Conservation (phyloP, 92 coral and sea anemone species). For the Bergia sp. region DNA sequence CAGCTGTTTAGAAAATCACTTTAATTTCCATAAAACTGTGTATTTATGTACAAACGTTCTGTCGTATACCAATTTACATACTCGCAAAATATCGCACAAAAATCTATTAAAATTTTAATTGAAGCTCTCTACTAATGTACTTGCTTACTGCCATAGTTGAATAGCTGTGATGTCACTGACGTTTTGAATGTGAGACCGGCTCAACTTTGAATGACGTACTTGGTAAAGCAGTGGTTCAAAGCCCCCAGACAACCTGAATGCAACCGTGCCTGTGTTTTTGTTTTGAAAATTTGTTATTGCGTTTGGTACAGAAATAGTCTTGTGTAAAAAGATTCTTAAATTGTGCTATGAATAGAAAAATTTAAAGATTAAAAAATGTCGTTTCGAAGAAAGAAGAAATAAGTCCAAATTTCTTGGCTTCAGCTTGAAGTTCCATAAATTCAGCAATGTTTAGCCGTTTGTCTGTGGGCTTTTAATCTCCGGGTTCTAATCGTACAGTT, state of each 20-base stretch:
- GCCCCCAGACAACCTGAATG: background rate
- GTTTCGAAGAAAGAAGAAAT: too few species aligned
- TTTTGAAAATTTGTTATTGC: background rate
- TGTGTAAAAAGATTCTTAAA: too few species aligned
- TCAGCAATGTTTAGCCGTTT: too few species aligned
- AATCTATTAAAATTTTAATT: background rate
- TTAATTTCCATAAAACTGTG: background rate
- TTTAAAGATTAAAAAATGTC: too few species aligned
- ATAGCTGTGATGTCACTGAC: background rate
- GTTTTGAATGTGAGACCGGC: conserved; percentile 11
- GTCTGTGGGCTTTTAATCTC: too few species aligned
- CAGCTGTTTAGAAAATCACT: background rate
- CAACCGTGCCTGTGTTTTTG: background rate
- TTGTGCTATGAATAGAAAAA: too few species aligned
- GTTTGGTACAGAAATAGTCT: background rate
- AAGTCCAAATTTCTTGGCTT: background rate
- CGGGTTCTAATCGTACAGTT: too few species aligned
- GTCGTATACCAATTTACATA: background rate
- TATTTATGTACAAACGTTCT: background rate
- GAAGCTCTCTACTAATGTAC: background rate
- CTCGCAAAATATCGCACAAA: background rate
- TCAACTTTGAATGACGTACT: background rate
- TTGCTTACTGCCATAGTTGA: background rate
- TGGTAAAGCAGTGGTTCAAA: background rate
- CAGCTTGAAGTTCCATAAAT: too few species aligned